phyloP scores from a whole-genome alignment of 2,113 vertebrate genomes.

The Platysternon megacephalum region DNA sequence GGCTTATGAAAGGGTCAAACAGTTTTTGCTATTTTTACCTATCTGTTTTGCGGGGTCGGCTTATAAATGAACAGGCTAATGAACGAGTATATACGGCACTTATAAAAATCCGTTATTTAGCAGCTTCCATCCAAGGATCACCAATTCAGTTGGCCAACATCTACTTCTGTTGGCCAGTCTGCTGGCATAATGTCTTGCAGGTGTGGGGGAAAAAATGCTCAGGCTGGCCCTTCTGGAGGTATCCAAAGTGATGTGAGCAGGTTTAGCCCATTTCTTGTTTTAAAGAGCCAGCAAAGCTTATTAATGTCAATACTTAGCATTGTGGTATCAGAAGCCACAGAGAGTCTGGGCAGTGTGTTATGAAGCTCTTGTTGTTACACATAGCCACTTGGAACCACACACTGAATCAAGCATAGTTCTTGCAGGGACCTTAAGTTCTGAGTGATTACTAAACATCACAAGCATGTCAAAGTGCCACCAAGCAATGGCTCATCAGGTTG shows the following conservation, averaged over 20 bases:
- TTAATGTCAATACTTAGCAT: neutral
- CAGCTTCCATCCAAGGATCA: neutral
- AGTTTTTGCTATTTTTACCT: too few species aligned
- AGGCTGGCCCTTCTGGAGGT: neutral
- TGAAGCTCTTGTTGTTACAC: too few species aligned
- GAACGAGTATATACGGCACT: neutral
- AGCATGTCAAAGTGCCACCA: neutral
- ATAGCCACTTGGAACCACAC: too few species aligned
- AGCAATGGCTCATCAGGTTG: too few species aligned
- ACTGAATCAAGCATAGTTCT: too few species aligned
- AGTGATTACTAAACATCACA: too few species aligned
- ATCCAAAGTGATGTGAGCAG: neutral
- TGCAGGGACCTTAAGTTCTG: too few species aligned
- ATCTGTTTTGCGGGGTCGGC: too few species aligned
- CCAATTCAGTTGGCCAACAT: neutral
- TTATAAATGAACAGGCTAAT: too few species aligned
- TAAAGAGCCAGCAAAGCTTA: fast-evolving
- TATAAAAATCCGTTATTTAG: neutral
- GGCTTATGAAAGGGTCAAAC: too few species aligned
- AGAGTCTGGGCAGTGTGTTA: too few species aligned
- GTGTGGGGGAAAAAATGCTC: neutral
- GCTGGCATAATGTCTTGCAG: neutral
- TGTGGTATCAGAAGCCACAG: neutral
- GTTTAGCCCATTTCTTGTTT: neutral
- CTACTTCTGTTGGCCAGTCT: neutral